These are phyloP conservation scores for Lucilia sericata DNA, from an alignment of 1,140 invertebrate genomes.

Conservation along the genomic window DNA sequence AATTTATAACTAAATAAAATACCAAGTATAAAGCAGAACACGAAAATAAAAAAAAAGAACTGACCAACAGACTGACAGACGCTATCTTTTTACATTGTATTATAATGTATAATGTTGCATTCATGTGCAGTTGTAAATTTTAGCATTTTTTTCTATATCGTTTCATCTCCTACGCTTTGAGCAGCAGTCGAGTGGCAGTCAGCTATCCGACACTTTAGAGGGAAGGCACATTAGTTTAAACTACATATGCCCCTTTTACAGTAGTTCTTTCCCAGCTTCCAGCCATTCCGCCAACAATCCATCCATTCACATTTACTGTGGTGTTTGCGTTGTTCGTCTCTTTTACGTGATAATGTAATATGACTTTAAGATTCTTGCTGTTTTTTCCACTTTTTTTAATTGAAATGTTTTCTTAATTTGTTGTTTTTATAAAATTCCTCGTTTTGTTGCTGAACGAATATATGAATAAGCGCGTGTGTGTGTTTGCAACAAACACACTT, in stretches of 20 bases:
- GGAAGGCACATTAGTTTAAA: slow-evolving; percentile 18
- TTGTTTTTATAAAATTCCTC: neutral
- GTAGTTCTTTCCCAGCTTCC: neutral
- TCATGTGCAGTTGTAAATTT: too few species aligned
- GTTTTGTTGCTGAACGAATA: neutral
- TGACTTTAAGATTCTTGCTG: neutral
- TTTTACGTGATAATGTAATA: neutral
- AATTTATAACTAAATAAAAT: too few species aligned
- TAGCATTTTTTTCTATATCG: too few species aligned
- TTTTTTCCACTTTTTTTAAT: neutral
- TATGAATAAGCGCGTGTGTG: neutral
- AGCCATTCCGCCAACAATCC: neutral
- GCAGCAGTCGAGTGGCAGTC: neutral
- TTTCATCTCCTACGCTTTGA: neutral
- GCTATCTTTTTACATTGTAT: neutral
- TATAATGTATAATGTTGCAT: too few species aligned
- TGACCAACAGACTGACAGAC: neutral
- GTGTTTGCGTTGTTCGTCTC: neutral
- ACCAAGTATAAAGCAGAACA: too few species aligned
- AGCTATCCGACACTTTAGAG: neutral
- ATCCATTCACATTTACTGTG: neutral
- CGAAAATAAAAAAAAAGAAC: neutral
- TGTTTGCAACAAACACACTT: neutral
- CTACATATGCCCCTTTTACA: neutral
- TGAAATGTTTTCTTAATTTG: slow-evolving; percentile 26